These are phyloP conservation scores for Brachyopa scutellaris DNA, from an alignment of 2,888 invertebrate species.

Conservation along the genomic window DNA sequence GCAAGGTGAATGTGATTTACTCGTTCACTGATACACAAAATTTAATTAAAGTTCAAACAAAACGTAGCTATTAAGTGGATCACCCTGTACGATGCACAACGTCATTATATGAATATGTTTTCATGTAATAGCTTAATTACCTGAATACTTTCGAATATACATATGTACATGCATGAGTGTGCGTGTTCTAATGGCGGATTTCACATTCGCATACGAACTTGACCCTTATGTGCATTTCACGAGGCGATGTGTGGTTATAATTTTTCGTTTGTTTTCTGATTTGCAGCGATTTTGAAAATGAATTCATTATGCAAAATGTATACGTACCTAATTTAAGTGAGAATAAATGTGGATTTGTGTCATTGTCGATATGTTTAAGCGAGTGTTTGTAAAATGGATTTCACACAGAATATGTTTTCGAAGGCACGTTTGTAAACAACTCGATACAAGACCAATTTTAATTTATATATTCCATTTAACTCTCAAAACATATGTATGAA, in stretches of 20 bases:
- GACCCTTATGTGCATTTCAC: slow-evolving; percentile 58
- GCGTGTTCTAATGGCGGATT: slow-evolving; percentile 12
- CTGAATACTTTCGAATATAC: slow-evolving; percentile 38
- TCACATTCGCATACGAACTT: slow-evolving; percentile 38
- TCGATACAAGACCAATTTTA: no score
- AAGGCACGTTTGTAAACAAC: no score
- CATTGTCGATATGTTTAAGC: not conserved
- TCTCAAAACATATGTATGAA: no score
- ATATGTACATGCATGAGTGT: slow-evolving; percentile 25
- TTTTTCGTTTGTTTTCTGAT: not conserved
- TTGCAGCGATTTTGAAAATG: slow-evolving; percentile 19
- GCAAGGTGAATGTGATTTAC: slow-evolving; percentile 36
- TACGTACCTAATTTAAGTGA: not conserved
- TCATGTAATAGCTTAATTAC: slow-evolving; percentile 46
- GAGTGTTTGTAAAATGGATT: not conserved
- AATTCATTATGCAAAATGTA: slow-evolving; percentile 8
- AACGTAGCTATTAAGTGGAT: slow-evolving; percentile 18
- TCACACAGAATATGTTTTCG: not conserved
- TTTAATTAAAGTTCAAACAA: slow-evolving; percentile 30
- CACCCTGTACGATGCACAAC: slow-evolving; percentile 30
- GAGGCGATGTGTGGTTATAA: no score
- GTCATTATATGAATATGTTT: not conserved
- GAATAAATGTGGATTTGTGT: not conserved
- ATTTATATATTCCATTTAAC: no score
- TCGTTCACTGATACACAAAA: slow-evolving; percentile 10